A percentile compares a stretch with the other conserved stretches of the same genome.
These are phyloP conservation scores for Acanthosepion pharaonis DNA, from an alignment of 2,888 invertebrate genomes.

Conservation along the genomic window DNA sequence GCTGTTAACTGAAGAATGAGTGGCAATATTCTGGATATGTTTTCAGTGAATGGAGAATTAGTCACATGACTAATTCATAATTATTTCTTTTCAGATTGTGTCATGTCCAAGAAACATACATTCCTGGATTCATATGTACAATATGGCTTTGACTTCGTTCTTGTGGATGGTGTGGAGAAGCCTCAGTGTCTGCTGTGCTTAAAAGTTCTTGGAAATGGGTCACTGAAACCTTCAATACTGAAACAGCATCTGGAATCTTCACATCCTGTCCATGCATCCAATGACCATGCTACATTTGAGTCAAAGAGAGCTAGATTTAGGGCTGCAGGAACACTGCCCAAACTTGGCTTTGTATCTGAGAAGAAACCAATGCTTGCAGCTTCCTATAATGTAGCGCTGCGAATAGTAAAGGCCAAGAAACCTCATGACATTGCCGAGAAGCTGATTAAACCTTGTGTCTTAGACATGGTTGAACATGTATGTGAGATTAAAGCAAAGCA, in stretches of 20 bases:
- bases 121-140: no score
- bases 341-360: background rate
- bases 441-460: background rate
- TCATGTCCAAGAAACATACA: no score
- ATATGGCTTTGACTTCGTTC: no score
- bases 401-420: background rate
- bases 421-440: background rate
- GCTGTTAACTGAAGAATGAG: no score
- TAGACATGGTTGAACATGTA: slow-evolving; percentile 35
- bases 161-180: no score
- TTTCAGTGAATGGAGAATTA: no score
- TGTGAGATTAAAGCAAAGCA: background rate
- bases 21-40: no score
- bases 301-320: no score
- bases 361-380: background rate
- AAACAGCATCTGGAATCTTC: background rate
- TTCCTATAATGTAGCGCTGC: background rate
- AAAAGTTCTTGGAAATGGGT: slow-evolving; percentile 38
- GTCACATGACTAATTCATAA: no score
- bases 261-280: background rate
- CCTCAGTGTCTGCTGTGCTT: background rate
- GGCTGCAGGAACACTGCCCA: no score
- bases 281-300: background rate
- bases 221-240: slow-evolving; percentile 1
- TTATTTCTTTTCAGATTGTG: no score